Evolutionary conservation across 1,140 invertebrate genomes (phyloP).

Genomic region (Bombus superbus): DNA sequence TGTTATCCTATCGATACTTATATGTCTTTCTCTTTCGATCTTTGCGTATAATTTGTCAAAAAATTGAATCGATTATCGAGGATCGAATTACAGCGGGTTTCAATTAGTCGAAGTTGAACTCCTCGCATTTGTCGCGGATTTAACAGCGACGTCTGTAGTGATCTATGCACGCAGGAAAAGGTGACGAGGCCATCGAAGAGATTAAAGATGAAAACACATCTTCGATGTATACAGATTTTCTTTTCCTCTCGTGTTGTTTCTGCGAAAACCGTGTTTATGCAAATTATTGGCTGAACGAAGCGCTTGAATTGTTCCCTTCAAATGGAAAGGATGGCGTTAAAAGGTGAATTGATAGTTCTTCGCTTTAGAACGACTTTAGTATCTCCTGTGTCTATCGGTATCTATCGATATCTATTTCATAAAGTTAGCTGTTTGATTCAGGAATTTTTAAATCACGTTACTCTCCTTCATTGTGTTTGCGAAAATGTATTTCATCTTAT

Average conservation of each 20-base stretch:
- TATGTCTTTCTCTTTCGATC: background rate
- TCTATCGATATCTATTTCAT: too few relatives aligned
- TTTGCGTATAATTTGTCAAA: background rate
- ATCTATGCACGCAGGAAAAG: background rate
- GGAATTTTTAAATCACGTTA: too few relatives aligned
- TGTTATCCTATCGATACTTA: background rate
- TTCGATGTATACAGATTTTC: background rate
- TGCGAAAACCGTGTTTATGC: constrained; percentile 25
- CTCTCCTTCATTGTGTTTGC: too few relatives aligned
- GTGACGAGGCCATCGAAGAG: constrained; percentile 5
- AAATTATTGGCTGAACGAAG: background rate
- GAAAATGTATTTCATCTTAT: too few relatives aligned
- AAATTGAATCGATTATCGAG: background rate
- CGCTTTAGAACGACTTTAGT: too few relatives aligned
- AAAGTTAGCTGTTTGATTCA: too few relatives aligned
- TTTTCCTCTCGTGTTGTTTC: background rate
- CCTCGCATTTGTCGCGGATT: background rate
- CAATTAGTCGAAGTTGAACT: background rate
- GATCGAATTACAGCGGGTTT: background rate
- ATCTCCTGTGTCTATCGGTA: background rate
- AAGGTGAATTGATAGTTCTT: background rate
- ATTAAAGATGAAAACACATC: constrained; percentile 1
- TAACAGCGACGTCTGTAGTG: background rate
- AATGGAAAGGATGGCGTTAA: background rate
- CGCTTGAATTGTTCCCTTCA: background rate